Percentiles rank a stretch among this genome's conserved stretches.
These are phyloP conservation scores for Heteromormyrus szaboi DNA, from an alignment of 2,797 vertebrate genomes.

Conservation along the genomic window DNA sequence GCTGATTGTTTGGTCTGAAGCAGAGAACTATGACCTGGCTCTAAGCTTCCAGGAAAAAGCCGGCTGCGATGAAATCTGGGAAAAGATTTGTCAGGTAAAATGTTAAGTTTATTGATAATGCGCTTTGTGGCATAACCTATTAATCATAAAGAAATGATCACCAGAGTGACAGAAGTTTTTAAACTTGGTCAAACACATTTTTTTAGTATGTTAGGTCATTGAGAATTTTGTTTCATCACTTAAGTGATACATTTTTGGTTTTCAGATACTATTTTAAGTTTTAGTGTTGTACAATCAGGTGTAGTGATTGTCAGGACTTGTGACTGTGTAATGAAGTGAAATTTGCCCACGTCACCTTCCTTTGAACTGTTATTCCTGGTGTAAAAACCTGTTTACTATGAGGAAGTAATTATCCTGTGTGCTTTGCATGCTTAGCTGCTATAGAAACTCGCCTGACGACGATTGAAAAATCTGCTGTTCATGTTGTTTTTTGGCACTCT, in stretches of 20 bases:
- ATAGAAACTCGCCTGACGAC: neutral
- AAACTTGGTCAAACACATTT: neutral
- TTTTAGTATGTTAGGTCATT: neutral
- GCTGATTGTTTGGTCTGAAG: conserved; percentile 98
- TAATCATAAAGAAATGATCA: neutral
- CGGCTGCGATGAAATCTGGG: conserved; percentile 99
- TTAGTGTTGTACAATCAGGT: neutral
- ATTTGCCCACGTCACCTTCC: neutral
- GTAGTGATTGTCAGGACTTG: neutral
- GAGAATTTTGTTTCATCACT: neutral
- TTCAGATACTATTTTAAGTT: neutral
- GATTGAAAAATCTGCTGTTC: neutral
- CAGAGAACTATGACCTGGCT: conserved; percentile 96
- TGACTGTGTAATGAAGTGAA: neutral
- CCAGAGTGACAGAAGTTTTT: neutral
- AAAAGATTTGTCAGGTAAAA: conserved; percentile 97
- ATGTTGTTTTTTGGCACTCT: neutral
- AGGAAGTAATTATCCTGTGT: neutral
- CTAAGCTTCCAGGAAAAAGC: conserved; percentile 98
- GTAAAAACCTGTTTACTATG: neutral
- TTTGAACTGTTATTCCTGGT: neutral
- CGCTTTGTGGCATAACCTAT: neutral
- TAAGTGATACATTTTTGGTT: neutral
- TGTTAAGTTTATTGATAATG: neutral
- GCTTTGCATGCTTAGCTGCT: neutral